Base-by-base conservation (phyloP, 2,113 vertebrate genomes). In the Aspiorhynchus laticeps region DNA sequence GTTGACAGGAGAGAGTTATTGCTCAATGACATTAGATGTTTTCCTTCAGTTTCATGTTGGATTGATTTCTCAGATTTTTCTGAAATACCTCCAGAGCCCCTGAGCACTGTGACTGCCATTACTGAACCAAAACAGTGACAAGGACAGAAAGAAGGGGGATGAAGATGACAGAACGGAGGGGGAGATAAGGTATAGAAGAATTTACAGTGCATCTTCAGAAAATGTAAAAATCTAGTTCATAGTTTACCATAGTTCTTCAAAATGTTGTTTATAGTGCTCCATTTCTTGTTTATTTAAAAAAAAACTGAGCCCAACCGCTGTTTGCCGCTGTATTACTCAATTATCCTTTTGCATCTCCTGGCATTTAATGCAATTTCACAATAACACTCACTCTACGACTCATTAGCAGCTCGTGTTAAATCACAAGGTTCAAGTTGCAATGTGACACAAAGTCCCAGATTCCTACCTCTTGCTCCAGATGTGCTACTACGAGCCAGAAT, bases 21-120 rank as follows among this genome's bases (percentile, higher is more conserved):
- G 95, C 94, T 96, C 95, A 95, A 95, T 96, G 95, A 95, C 95
- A 96, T 96, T 96, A 93, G 92, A 94, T 93, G 92, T 92, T 95
- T 96, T 94, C 94, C 94, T 96, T 96, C 95, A 91, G 95, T 96
- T 96, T 95, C 93, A 94, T 94, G 95, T 96, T 94, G 95, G 92
- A 95, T 94, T 94, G 95, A 95, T 95, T 95, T 95, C 92, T 91
- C 92, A 89, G 92, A 92, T 93, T 91, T 93, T 93, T 95, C 92
- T 94, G 94, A 96, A 96, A 95, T 96, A 95, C 93, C 95, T 96
- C 92, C 90, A 89, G 93, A 94, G 91, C 92, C 95, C 94, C 93
- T 94, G 92, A 94, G 95, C 95, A 94, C 90, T 90, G 83, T 86
- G 95, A 91, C 87, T 86, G 87, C 92, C 85, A 24, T 90, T 80